phyloP scores from a whole-genome alignment of 2,113 vertebrate genomes.

The Cryptomyrus ogoouensis region DNA sequence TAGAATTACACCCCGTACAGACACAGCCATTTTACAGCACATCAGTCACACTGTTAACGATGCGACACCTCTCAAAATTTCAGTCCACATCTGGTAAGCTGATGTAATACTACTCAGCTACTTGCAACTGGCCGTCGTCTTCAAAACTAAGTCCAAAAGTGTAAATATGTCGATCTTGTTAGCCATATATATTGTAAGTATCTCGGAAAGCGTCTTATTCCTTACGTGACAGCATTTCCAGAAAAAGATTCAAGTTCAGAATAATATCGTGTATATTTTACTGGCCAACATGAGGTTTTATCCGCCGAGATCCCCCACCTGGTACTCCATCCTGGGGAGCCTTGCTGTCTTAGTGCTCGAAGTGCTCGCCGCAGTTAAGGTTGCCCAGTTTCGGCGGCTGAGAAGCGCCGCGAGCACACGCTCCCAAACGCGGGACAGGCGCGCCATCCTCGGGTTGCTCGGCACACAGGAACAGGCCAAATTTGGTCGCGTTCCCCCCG shows the following conservation, averaged over 20 bases:
- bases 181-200: neutral
- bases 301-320: conserved; percentile 54
- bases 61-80: neutral
- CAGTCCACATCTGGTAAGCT: neutral
- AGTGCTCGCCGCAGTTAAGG: conserved; percentile 7
- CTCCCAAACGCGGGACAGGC: conserved; percentile 32
- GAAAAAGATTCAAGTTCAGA: neutral
- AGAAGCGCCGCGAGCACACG: conserved; percentile 30
- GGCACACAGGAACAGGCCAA: conserved; percentile 36
- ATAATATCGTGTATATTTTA: neutral
- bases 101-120: neutral
- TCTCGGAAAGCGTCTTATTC: neutral
- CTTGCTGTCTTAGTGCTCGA: conserved; percentile 62
- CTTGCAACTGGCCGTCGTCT: neutral
- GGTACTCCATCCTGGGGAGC: conserved; percentile 75
- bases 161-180: neutral
- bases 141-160: neutral
- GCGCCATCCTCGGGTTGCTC: conserved; percentile 36
- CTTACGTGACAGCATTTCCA: neutral
- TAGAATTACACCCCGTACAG: neutral
- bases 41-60: neutral
- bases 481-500: conserved; percentile 36
- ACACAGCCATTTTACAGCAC: neutral
- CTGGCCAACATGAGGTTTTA: neutral
- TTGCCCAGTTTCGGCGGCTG: conserved; percentile 15